Evolutionary conservation across 1,140 invertebrate genomes (phyloP).

Genomic region (Drosophila simulans): DNA sequence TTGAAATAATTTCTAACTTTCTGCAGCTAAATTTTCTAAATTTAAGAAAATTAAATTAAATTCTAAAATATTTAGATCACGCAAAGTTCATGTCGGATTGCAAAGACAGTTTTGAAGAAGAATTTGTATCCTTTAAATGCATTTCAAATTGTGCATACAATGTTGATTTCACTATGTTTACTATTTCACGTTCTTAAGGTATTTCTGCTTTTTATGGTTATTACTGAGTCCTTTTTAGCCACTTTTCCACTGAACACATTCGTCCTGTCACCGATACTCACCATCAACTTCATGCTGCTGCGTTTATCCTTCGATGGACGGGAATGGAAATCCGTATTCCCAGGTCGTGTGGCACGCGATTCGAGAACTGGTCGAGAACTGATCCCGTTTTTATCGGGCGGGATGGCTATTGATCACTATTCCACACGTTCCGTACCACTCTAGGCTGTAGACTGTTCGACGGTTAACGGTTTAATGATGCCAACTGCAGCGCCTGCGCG

Average conservation of each 20-base stretch:
- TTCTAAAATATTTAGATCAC: too few relatives aligned
- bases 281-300: constrained; percentile 78
- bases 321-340: constrained; percentile 50
- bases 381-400: constrained; percentile 38
- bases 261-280: constrained; percentile 50
- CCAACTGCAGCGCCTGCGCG: constrained; percentile 62
- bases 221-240: constrained; percentile 22
- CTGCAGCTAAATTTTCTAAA: too few relatives aligned
- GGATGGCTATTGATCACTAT: constrained; percentile 23
- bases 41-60: too few relatives aligned
- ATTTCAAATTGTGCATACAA: too few relatives aligned
- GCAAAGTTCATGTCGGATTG: too few relatives aligned
- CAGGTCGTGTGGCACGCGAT: constrained; percentile 26
- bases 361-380: constrained; percentile 38
- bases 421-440: constrained; percentile 70
- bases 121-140: not conserved
- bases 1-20: too few relatives aligned
- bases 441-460: constrained; percentile 71
- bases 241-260: constrained; percentile 41
- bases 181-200: too few relatives aligned
- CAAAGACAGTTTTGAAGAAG: not conserved
- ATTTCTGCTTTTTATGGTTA: not conserved
- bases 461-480: constrained; percentile 84
- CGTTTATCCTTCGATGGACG: constrained; percentile 59
- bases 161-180: not conserved